These are phyloP conservation scores for Pyrgus malvae DNA, from an alignment of 2,888 invertebrate genomes.

Conservation along the genomic window DNA sequence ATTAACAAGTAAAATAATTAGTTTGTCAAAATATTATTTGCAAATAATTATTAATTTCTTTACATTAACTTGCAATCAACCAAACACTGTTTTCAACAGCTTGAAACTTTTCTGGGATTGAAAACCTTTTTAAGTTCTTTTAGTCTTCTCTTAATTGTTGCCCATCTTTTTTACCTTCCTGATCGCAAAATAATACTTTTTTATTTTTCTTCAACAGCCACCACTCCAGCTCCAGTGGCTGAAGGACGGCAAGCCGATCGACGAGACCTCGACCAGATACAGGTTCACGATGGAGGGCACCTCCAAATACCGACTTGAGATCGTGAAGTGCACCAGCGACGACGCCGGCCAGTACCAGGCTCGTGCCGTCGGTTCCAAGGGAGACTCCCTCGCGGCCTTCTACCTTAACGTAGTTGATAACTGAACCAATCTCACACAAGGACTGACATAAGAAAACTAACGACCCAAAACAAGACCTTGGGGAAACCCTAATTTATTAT, in stretches of 20 bases:
- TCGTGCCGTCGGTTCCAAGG: constrained; percentile 92
- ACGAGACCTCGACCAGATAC: constrained; percentile 88
- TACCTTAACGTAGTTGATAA: constrained; percentile 88
- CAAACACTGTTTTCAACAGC: too few relatives aligned
- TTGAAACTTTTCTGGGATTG: too few relatives aligned
- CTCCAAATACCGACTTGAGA: constrained; percentile 89
- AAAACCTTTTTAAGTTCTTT: too few relatives aligned
- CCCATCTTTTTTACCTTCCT: background rate
- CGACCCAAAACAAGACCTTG: constrained; percentile 54
- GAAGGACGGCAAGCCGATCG: constrained; percentile 95
- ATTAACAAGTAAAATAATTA: too few relatives aligned
- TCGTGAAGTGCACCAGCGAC: constrained; percentile 86
- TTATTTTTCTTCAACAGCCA: constrained; percentile 53
- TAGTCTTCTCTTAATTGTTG: too few relatives aligned
- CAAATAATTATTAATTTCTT: too few relatives aligned
- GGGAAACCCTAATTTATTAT: constrained; percentile 41
- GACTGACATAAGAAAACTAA: constrained; percentile 54
- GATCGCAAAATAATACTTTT: too few relatives aligned
- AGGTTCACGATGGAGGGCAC: constrained; percentile 92
- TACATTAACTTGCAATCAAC: too few relatives aligned
- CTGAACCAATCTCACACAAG: constrained; percentile 48
- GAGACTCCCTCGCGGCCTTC: constrained; percentile 92
- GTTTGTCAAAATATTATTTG: too few relatives aligned
- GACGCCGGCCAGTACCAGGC: constrained; percentile 95
- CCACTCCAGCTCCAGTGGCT: constrained; percentile 90